phyloP scores from a whole-genome alignment of 2,113 vertebrate species.

The Lanius collurio region DNA sequence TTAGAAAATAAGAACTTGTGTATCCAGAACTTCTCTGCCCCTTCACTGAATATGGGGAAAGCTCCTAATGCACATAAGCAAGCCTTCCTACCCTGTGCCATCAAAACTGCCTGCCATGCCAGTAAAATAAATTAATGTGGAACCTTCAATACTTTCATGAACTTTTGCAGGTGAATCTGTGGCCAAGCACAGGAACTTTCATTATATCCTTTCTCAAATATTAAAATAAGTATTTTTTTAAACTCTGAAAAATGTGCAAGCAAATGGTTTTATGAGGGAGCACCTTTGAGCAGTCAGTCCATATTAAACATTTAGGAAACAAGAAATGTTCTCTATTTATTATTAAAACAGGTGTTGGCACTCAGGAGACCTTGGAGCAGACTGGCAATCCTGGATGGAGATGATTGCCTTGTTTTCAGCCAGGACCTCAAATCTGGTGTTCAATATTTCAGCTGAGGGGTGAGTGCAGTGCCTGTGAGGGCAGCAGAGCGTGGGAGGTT shows the following conservation, averaged over 20 bases:
- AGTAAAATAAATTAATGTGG: not conserved
- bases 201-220: not conserved
- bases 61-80: not conserved
- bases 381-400: not conserved
- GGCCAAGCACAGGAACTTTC: not conserved
- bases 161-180: not conserved
- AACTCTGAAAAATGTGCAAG: not conserved
- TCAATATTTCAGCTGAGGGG: not conserved
- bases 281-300: not conserved
- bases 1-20: not conserved
- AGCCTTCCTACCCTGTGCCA: not conserved
- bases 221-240: not conserved
- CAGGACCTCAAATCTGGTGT: too few species aligned
- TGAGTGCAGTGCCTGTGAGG: not conserved
- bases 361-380: not conserved
- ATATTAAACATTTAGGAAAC: constrained; percentile 25
- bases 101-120: not conserved
- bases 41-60: not conserved
- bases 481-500: not conserved
- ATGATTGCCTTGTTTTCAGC: not conserved
- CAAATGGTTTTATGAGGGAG: not conserved
- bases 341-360: not conserved
- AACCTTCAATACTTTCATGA: not conserved
- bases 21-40: not conserved
- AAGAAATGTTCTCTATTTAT: not conserved